Conservation (phyloP, 2,888 invertebrate genomes). For the Desoria tigrina region DNA sequence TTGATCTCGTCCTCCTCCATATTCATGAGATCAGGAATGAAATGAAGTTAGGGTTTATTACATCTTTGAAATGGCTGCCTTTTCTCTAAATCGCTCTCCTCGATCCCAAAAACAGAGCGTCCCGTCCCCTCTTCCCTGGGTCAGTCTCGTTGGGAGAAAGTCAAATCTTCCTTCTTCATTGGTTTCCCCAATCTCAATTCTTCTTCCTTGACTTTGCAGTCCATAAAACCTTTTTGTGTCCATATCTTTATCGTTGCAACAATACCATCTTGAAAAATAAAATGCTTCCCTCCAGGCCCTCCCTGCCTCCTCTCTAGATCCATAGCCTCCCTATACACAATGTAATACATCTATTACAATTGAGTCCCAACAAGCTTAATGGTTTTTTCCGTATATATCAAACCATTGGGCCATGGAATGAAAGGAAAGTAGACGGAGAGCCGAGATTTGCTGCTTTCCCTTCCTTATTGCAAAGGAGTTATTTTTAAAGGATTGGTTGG, state of each 20-base stretch:
- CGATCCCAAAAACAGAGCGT: no score
- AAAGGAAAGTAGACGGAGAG: no score
- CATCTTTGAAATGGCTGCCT: neutral
- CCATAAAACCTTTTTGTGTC: neutral
- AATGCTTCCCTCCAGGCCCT: neutral
- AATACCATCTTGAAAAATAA: conserved; percentile 2
- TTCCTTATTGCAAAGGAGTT: no score
- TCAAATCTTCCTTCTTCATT: neutral
- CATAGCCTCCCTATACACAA: neutral
- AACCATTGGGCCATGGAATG: no score
- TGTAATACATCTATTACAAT: no score
- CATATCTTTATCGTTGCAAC: conserved; percentile 5
- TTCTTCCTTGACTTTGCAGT: neutral
- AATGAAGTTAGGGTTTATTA: neutral
- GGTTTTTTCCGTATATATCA: no score
- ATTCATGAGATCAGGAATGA: conserved; percentile 15
- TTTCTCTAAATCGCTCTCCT: neutral
- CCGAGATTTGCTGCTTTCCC: no score
- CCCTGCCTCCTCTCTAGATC: neutral
- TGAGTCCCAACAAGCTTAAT: no score
- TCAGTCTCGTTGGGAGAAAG: neutral
- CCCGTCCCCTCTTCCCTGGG: neutral
- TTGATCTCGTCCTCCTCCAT: conserved; percentile 9
- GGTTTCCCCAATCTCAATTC: neutral
- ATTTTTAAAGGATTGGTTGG: no score